Base-by-base conservation (phyloP, 2,113 vertebrate genomes). In the Naja naja region DNA sequence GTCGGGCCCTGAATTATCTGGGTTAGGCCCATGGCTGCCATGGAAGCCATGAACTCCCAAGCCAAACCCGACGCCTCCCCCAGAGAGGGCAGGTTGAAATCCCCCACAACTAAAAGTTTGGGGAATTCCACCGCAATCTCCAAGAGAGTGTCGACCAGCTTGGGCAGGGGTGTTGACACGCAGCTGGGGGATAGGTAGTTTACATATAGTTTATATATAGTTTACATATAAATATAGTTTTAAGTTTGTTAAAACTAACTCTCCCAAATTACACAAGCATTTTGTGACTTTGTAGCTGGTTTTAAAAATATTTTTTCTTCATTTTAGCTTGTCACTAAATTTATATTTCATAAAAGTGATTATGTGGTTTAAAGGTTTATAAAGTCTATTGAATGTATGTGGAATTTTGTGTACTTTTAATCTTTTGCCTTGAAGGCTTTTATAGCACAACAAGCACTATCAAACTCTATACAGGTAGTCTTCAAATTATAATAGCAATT, bases 361-460 rank as follows among this genome's bases (percentile, higher is more conserved):
- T 97, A 95, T 94, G 88, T 97, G 94, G 95, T 97, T 97, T 96
- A 64, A 92, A 97, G 95, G 91, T 95, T 97, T 96, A 96, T 97
- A 96, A 98, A 96, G 90, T 93, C 91, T 93, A 97, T 94, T 94
- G 92, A 92, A 91, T 47, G 25, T 92, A 34, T 96, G 94, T 94
- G 93, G 88, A 97, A 91, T 95, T 93, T 97, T 92, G 94, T 91
- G 4, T 93, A 90, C 95, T 94, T 95, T 95, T 96, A 64, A 93
- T 90, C 74, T 95, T 88, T 94, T 96, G 93, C 94, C 95, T 97
- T 95, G 94, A 95, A 96, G 95, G 94, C 93, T 95, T 95, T 95
- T 93, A 95, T 60, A 58, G 22, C 47, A 49, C 5, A 0, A 86
- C 89, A 91, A 93, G 90, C 11, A 55, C 53, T 91, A 93, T 91